Evolutionary conservation across 2,888 invertebrate species (phyloP).

Genomic region (Resseliella maxima): DNA sequence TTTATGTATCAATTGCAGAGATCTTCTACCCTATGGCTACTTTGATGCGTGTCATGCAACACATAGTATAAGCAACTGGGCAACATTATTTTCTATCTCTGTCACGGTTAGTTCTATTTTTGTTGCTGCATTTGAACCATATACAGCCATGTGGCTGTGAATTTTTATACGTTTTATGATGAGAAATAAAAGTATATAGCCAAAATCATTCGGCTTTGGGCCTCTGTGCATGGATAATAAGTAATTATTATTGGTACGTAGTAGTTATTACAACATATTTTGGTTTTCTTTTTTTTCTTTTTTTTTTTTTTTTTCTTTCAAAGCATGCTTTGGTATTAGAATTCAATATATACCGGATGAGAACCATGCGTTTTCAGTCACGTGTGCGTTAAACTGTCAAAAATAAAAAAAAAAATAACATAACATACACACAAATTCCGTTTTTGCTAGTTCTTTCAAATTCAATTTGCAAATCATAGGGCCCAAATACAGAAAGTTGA

Average conservation of each 20-base stretch:
- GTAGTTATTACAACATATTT: constrained; percentile 7
- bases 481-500: background rate
- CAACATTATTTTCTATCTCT: background rate
- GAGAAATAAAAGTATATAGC: background rate
- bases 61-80: background rate
- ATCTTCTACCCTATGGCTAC: constrained; percentile 61
- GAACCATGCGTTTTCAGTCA: too few relatives aligned
- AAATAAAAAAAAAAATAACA: background rate
- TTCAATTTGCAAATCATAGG: constrained; percentile 16
- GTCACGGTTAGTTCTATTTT: background rate
- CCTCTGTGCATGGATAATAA: background rate
- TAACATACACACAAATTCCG: background rate
- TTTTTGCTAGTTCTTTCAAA: background rate
- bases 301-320: background rate
- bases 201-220: background rate
- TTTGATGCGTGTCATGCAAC: constrained; percentile 44
- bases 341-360: constrained; percentile 28
- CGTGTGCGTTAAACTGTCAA: constrained; percentile 31
- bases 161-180: background rate
- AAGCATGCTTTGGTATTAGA: background rate
- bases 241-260: constrained; percentile 27
- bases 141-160: background rate
- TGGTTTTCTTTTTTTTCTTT: too few relatives aligned
- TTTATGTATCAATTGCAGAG: constrained; percentile 65
- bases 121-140: too few relatives aligned